phyloP scores from a whole-genome alignment of 2,888 invertebrate species.

The Glaucopsyche alexis region DNA sequence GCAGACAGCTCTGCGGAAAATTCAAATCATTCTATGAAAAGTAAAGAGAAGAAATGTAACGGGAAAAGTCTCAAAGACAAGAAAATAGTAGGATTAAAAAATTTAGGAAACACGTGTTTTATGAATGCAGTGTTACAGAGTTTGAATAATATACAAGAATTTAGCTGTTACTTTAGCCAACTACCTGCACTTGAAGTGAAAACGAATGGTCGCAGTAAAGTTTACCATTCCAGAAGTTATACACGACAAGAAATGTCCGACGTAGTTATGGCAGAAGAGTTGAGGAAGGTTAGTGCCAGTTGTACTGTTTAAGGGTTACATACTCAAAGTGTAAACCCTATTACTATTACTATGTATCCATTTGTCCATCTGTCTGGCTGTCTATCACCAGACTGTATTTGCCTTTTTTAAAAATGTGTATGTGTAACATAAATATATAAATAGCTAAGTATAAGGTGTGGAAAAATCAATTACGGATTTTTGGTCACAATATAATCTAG shows the following conservation, averaged over 20 bases:
- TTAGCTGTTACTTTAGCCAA: conserved; percentile 89
- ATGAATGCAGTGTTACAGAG: conserved; percentile 93
- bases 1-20: conserved; percentile 78
- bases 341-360: too few species aligned
- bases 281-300: conserved; percentile 79
- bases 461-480: too few species aligned
- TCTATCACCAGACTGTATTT: too few species aligned
- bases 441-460: too few species aligned
- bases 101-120: conserved; percentile 92
- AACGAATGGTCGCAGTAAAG: conserved; percentile 76
- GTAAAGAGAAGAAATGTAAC: conserved; percentile 65
- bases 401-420: too few species aligned
- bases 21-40: conserved; percentile 50
- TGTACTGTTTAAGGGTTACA: too few species aligned
- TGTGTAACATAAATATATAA: too few species aligned
- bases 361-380: too few species aligned
- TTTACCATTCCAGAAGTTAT: conserved; percentile 81
- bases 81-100: conserved; percentile 86
- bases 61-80: conserved; percentile 79
- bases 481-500: too few species aligned
- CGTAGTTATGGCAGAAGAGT: conserved; percentile 88
- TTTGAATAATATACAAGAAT: conserved; percentile 90
- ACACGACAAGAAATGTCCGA: conserved; percentile 83
- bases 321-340: too few species aligned
- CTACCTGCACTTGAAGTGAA: conserved; percentile 85